Evolutionary conservation across 2,888 invertebrate species (phyloP), one percentile per base, ranked within the genome.

Genomic region (Hanleya hanleyi): DNA sequence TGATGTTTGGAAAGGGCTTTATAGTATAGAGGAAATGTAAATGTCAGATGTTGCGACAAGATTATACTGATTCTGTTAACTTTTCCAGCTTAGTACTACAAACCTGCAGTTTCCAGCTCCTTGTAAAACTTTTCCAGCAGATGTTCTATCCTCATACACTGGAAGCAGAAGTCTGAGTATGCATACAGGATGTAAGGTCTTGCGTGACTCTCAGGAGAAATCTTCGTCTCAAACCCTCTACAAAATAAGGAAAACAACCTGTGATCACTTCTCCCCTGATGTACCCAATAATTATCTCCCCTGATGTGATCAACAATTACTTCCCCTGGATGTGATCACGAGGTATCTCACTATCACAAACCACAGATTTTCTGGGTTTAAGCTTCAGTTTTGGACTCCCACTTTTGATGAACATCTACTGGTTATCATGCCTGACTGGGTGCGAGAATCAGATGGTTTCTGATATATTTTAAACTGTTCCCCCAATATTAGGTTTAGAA

Each of bases 161-260:
- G 94, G 90, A 97, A 96, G 89, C 98, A 98, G 95, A 96, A 97
- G 90, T 98, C 97, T 7, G 96, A 95, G 91, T 97, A 98, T 90
- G 97, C 96, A 82, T 98, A 93, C 66, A 98, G 93, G 72, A 98
- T 91, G 74, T 96, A 95, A 12, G 97, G 97, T 41, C 94, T 94
- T 77, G 93, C 94, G 73, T 93, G 92, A 87, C 96, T 97, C 88
- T 96, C 96, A 76, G 96, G 96, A 69, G 97, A 90, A 79, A 97
- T 93, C 74, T 94, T 94, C 87, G 95, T 96, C 88, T 97, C 96
- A 90, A 95, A 98, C 80, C 96, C 94, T 86, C 96, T 96, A 91
- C 15, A 83, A 82, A 18, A 61, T 15, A 51, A 70, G 22, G 7
- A 47, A 5, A n/a, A n/a, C n/a, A n/a, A n/a, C n/a, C n/a, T n/a